phyloP scores from a whole-genome alignment of 2,888 invertebrate genomes.

The Cantharis lateralis region DNA sequence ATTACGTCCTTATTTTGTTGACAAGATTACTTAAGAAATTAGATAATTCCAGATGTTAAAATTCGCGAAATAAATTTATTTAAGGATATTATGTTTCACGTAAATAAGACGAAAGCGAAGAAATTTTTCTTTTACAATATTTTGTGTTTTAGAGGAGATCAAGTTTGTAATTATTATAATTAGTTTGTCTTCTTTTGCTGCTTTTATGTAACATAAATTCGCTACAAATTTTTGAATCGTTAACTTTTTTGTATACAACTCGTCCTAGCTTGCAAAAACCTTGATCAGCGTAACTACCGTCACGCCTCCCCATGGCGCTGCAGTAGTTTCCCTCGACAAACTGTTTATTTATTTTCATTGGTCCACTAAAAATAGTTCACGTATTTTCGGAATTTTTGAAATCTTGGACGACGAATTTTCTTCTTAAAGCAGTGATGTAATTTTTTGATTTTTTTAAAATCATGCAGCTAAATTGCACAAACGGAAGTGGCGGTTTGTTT shows the following conservation, averaged over 20 bases:
- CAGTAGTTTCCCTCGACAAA: neutral
- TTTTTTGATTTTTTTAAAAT: neutral
- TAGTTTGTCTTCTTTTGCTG: neutral
- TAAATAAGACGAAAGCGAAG: conserved; percentile 8
- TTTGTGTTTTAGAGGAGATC: neutral
- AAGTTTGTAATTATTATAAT: neutral
- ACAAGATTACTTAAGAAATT: conserved; percentile 42
- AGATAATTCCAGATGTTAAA: conserved; percentile 33
- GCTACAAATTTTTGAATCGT: neutral
- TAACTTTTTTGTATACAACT: neutral
- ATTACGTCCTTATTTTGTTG: conserved; percentile 40
- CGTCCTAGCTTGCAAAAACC: neutral
- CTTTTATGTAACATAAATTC: neutral
- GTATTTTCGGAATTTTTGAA: neutral
- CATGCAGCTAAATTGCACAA: neutral
- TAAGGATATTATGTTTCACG: conserved; percentile 23
- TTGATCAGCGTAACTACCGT: neutral
- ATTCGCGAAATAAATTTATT: conserved; percentile 22
- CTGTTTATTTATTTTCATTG: neutral
- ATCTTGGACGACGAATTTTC: neutral
- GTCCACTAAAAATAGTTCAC: neutral
- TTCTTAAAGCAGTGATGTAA: neutral
- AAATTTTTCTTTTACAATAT: neutral
- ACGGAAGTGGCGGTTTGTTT: neutral
- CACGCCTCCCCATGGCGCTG: neutral